Evolutionary conservation across 2,113 vertebrate species (phyloP).

Genomic region (Scophthalmus maximus): DNA sequence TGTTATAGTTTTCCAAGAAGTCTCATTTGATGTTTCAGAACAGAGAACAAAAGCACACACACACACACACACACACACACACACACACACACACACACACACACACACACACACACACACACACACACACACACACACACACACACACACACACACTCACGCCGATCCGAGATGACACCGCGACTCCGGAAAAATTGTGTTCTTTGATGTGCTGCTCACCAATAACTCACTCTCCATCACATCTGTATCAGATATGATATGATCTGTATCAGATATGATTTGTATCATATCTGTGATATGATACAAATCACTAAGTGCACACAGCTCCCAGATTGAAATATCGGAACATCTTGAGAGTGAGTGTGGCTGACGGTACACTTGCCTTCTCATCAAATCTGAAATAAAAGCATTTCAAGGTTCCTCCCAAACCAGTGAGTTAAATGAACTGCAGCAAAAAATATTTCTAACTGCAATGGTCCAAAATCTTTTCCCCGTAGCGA

Average conservation of each 20-base stretch:
- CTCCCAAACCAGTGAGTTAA: neutral
- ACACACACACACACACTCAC: neutral
- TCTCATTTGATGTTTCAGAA: constrained; percentile 38
- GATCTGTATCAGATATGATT: too few species aligned
- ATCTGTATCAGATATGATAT: too few species aligned
- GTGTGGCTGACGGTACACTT: neutral
- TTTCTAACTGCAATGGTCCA: too few species aligned
- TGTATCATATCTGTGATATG: too few species aligned
- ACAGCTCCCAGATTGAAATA: neutral
- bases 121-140: neutral
- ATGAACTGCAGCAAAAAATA: too few species aligned
- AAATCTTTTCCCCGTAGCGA: too few species aligned
- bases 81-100: neutral
- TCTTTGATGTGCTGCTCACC: constrained; percentile 22
- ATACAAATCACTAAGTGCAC: neutral
- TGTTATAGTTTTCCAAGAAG: constrained; percentile 17
- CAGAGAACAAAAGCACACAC: constrained; percentile 13
- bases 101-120: neutral
- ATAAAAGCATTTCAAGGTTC: constrained; percentile 3
- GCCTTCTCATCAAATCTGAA: constrained; percentile 13
- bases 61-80: neutral
- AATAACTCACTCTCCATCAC: too few species aligned
- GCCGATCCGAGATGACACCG: neutral
- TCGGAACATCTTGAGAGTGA: neutral
- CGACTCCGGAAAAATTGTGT: neutral